These are phyloP conservation scores for Auanema sp. DNA, from an alignment of 2,888 invertebrate genomes.

Conservation along the genomic window DNA sequence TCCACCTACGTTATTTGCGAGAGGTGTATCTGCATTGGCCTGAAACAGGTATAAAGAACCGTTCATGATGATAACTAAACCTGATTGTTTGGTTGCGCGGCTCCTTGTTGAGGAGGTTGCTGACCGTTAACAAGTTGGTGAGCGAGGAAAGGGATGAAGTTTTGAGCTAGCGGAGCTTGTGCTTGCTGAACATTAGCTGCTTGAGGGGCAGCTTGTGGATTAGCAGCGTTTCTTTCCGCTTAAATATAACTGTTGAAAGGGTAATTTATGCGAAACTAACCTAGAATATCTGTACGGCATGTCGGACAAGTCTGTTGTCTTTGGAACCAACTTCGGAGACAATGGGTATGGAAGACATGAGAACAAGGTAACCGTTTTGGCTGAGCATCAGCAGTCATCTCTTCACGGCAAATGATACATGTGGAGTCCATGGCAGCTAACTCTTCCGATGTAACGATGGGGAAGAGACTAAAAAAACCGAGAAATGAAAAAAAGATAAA, in stretches of 20 bases:
- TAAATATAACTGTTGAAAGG: neutral
- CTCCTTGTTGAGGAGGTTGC: conserved; percentile 23
- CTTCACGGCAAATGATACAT: conserved; percentile 95
- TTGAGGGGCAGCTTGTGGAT: conserved; percentile 13
- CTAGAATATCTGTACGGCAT: conserved; percentile 70
- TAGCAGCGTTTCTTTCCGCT: neutral
- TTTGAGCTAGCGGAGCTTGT: conserved; percentile 3
- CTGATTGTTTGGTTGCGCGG: conserved; percentile 14
- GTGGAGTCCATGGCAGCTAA: conserved; percentile 71
- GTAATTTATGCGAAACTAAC: conserved; percentile 8
- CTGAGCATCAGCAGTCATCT: conserved; percentile 73
- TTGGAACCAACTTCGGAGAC: conserved; percentile 97
- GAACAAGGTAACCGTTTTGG: conserved; percentile 96
- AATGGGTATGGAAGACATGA: conserved; percentile 97
- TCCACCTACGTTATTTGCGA: neutral
- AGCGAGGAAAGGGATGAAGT: conserved; percentile 42
- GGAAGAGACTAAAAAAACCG: conserved; percentile 45
- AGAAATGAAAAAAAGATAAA: neutral
- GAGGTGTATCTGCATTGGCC: neutral
- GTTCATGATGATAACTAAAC: no score
- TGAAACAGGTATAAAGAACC: neutral
- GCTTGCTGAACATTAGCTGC: conserved; percentile 6
- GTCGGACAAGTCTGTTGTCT: conserved; percentile 99
- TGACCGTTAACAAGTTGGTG: conserved; percentile 46
- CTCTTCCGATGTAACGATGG: conserved; percentile 55